Conservation (phyloP, 37 sponge, comb jelly and placozoan species). For the Geodia barretti region DNA sequence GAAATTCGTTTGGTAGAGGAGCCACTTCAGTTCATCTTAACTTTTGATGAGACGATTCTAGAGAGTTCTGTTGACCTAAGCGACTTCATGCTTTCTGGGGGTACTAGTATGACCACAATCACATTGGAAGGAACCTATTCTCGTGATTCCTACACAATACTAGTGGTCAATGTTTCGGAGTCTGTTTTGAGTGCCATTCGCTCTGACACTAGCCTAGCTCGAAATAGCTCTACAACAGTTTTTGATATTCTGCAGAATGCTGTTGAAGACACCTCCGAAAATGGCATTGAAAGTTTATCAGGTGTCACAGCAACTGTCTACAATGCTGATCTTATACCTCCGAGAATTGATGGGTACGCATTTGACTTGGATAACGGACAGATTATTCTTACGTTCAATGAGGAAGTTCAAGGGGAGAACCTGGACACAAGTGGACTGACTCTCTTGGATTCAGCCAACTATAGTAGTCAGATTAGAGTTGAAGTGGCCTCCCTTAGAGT, state of each 20-base stretch:
- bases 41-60: conserved; percentile 78
- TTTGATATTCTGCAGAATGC: conserved; percentile 30
- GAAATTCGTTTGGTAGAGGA: conserved; percentile 66
- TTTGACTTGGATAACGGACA: conserved; percentile 73
- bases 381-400: conserved; percentile 71
- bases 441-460: conserved; percentile 24
- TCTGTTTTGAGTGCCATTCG: conserved; percentile 33
- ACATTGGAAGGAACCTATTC: conserved; percentile 14
- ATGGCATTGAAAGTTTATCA: conserved; percentile 3
- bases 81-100: conserved; percentile 44
- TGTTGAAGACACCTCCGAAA: conserved; percentile 50
- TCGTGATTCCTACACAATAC: conserved; percentile 15
- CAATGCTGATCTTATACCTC: conserved; percentile 74
- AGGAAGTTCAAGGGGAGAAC: conserved; percentile 43
- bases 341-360: conserved; percentile 52
- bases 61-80: conserved; percentile 20
- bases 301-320: conserved; percentile 20
- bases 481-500: not conserved
- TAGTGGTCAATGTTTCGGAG: conserved; percentile 46
- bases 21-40: conserved; percentile 66
- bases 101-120: not conserved
- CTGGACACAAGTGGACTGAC: conserved; percentile 41
- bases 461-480: conserved; percentile 4
- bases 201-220: conserved; percentile 29
- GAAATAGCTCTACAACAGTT: conserved; percentile 41